Conservation (phyloP, 2,113 vertebrate genomes). For the Smithornis capensis region DNA sequence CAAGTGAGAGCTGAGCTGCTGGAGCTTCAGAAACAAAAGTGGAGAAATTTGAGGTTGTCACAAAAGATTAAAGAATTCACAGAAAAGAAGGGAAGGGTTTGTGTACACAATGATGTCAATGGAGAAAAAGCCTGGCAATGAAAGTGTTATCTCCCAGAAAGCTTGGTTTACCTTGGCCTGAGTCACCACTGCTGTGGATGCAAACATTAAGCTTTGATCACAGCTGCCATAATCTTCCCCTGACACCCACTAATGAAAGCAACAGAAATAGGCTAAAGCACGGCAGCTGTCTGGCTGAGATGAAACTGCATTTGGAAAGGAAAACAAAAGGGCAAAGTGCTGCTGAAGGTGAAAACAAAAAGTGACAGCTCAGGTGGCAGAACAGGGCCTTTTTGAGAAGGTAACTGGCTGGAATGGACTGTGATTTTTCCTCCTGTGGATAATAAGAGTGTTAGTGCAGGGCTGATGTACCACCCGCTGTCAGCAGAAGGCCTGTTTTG, state of each 20-base stretch:
- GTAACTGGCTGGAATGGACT: neutral
- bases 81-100: neutral
- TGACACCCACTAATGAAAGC: conserved; percentile 14
- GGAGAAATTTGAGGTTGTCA: neutral
- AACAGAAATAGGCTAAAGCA: neutral
- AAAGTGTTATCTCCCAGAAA: neutral
- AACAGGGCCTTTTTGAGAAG: neutral
- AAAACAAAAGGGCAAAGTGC: neutral
- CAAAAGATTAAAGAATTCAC: neutral
- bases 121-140: neutral
- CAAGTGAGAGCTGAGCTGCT: neutral
- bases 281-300: neutral
- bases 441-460: neutral
- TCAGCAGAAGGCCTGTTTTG: neutral
- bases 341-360: neutral
- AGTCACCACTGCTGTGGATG: neutral
- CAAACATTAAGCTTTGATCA: conserved; percentile 10
- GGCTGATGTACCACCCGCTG: neutral
- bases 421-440: neutral
- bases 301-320: neutral
- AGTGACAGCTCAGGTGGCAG: neutral
- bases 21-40: neutral
- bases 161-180: conserved; percentile 8
- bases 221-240: neutral
- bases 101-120: neutral